phyloP scores from a whole-genome alignment of 2,797 vertebrate genomes.

The Rhabdophis nuchalis region DNA sequence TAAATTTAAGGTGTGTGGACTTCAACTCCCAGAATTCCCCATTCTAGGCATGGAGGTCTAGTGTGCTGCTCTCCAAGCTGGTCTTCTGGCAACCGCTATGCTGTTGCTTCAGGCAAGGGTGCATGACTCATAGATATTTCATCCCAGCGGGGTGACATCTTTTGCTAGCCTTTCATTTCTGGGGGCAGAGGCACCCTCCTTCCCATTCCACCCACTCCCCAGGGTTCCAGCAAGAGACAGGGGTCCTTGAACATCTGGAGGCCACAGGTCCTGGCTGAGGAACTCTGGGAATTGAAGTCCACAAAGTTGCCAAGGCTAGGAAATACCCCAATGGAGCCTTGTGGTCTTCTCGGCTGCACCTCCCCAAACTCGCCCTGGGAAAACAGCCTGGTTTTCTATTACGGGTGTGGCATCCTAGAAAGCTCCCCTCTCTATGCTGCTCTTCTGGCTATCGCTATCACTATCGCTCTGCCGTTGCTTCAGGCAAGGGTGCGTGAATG shows the following conservation, averaged over 20 bases:
- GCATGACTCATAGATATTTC: not conserved
- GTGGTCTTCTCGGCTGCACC: no score
- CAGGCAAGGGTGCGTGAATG: not conserved
- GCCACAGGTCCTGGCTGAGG: not conserved
- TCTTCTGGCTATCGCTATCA: not conserved
- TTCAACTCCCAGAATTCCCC: not conserved
- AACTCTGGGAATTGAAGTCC: no score
- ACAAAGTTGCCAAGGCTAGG: no score
- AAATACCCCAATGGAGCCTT: no score
- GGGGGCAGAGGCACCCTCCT: not conserved
- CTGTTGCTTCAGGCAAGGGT: not conserved
- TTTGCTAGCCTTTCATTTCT: constrained; percentile 55
- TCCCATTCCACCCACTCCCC: not conserved
- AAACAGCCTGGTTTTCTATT: no score
- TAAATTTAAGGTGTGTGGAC: not conserved
- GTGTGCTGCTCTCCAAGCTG: no score
- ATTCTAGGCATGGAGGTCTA: not conserved
- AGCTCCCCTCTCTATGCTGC: no score
- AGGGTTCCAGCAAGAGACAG: not conserved
- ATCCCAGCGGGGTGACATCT: constrained; percentile 36
- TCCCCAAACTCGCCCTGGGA: no score
- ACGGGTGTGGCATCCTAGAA: no score
- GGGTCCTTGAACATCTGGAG: not conserved
- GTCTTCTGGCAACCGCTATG: not conserved
- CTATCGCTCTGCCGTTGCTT: not conserved